Percentiles rank a stretch among this genome's conserved stretches.
Evolutionary conservation across 2,888 invertebrate species (phyloP).

Genomic region (Cantharis rustica): DNA sequence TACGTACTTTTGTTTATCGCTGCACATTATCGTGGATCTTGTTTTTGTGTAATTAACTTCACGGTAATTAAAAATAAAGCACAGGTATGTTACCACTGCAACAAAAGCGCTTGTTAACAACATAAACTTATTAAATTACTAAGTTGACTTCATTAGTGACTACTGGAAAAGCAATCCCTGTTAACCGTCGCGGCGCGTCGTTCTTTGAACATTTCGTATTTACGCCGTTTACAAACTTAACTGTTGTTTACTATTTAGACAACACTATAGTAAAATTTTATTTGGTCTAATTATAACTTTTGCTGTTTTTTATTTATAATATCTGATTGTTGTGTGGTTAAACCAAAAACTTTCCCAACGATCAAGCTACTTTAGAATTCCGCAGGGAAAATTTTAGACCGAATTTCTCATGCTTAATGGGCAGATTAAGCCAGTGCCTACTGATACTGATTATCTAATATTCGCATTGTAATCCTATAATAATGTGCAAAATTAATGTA

Average conservation of each 20-base stretch:
- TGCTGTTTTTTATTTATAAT: no score
- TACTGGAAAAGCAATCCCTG: slow-evolving; percentile 11
- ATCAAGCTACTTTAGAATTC: neutral
- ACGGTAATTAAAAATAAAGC: slow-evolving; percentile 8
- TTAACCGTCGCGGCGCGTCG: neutral
- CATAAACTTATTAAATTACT: slow-evolving; percentile 14
- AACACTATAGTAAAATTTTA: no score
- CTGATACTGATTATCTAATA: no score
- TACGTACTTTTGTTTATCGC: neutral
- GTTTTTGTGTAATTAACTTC: neutral
- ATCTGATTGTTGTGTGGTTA: no score
- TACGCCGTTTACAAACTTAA: neutral
- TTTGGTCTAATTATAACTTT: no score
- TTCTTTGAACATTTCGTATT: neutral
- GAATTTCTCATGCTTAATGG: neutral
- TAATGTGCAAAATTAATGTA: neutral
- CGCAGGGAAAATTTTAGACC: neutral
- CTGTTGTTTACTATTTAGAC: no score
- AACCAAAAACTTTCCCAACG: neutral
- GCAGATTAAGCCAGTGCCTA: neutral
- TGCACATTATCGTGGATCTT: neutral
- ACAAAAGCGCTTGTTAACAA: slow-evolving; percentile 13
- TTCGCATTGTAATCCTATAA: no score
- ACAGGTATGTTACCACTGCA: neutral
- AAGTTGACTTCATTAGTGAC: slow-evolving; percentile 19